Conservation (phyloP, 2,888 invertebrate species). For the Taenaris catops region DNA sequence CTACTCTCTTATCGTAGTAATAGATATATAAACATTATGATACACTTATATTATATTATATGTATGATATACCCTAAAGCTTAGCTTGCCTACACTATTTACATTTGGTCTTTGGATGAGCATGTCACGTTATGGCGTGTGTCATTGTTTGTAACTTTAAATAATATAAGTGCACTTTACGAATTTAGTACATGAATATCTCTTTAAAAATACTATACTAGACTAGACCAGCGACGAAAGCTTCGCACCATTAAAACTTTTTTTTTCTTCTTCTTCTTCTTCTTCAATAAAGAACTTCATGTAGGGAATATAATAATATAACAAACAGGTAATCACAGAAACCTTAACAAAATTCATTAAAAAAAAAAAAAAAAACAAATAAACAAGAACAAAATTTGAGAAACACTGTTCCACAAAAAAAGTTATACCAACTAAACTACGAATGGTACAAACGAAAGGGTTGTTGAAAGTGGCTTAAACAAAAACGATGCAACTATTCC, state of each 20-base stretch:
- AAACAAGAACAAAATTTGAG: slow-evolving; percentile 62
- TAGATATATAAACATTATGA: too few relatives aligned
- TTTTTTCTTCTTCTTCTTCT: too few relatives aligned
- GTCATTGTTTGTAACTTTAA: slow-evolving; percentile 59
- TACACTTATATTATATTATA: slow-evolving; percentile 52
- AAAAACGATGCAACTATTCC: slow-evolving; percentile 28
- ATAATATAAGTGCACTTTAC: slow-evolving; percentile 75
- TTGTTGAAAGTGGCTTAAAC: slow-evolving; percentile 30
- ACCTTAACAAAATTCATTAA: slow-evolving; percentile 40
- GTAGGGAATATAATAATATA: slow-evolving; percentile 31
- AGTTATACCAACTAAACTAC: slow-evolving; percentile 33
- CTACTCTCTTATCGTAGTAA: too few relatives aligned
- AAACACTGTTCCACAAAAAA: slow-evolving; percentile 68
- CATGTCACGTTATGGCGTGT: slow-evolving; percentile 73
- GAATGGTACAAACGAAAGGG: slow-evolving; percentile 27
- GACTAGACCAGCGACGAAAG: slow-evolving; percentile 64
- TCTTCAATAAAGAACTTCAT: slow-evolving; percentile 38
- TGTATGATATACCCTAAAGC: slow-evolving; percentile 55
- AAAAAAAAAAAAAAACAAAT: too few relatives aligned
- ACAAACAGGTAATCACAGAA: slow-evolving; percentile 63
- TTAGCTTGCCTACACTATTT: slow-evolving; percentile 69
- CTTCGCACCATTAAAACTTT: slow-evolving; percentile 40
- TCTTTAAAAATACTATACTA: slow-evolving; percentile 57
- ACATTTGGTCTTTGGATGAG: slow-evolving; percentile 79
- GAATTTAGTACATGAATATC: slow-evolving; percentile 58